Evolutionary conservation across 1,140 invertebrate genomes (phyloP).

Genomic region (Aphis gossypii): DNA sequence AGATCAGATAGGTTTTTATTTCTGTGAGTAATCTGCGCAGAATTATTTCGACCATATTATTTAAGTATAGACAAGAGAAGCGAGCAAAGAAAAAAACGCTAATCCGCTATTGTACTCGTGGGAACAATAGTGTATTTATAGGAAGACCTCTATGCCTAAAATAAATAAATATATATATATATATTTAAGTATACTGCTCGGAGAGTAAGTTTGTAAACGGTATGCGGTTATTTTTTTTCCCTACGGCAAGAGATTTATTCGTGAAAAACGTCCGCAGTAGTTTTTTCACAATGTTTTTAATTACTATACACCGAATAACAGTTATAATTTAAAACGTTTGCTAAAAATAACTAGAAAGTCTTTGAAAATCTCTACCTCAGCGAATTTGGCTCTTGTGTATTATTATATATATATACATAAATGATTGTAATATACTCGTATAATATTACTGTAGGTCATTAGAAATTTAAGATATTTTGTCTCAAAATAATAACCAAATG

Average conservation of each 20-base stretch:
- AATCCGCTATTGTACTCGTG: not conserved
- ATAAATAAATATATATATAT: not conserved
- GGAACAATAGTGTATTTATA: conserved; percentile 12
- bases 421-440: not conserved
- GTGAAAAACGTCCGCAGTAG: conserved; percentile 13
- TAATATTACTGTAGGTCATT: no score
- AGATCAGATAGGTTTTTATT: not conserved
- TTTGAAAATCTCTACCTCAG: not conserved
- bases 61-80: not conserved
- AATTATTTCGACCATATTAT: not conserved
- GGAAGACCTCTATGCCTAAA: not conserved
- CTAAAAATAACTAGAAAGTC: not conserved
- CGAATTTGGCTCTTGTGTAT: not conserved
- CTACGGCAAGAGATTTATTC: not conserved
- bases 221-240: not conserved
- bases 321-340: not conserved
- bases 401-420: not conserved
- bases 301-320: not conserved
- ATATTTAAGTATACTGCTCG: not conserved
- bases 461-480: not conserved
- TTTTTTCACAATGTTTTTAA: not conserved
- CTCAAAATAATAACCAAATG: not conserved
- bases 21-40: not conserved
- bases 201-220: not conserved
- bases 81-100: not conserved